Evolutionary conservation across 2,797 vertebrate genomes (phyloP).

Genomic region (Remorina albescens): DNA sequence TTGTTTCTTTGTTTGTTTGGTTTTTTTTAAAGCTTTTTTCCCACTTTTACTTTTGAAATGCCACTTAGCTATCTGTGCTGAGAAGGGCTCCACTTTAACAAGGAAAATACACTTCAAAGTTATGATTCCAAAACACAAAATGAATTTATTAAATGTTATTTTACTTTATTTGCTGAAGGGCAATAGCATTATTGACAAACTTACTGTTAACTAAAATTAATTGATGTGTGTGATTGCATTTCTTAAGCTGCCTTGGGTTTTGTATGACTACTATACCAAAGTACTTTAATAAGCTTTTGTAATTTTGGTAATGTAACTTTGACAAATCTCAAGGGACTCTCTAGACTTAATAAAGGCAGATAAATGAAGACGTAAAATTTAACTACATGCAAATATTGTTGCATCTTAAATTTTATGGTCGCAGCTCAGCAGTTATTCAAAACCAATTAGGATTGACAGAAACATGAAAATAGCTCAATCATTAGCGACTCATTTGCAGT

Average conservation of each 20-base stretch:
- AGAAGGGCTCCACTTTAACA: no score
- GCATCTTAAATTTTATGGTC: neutral
- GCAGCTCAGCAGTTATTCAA: neutral
- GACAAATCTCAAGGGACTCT: constrained; percentile 7
- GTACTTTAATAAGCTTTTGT: constrained; percentile 12
- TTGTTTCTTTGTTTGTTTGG: no score
- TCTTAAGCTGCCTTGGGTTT: neutral
- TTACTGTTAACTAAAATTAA: neutral
- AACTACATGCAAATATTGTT: constrained; percentile 2
- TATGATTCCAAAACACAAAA: neutral
- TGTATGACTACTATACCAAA: neutral
- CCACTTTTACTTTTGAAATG: no score
- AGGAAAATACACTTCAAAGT: neutral
- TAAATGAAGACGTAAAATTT: neutral
- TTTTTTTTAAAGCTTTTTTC: no score
- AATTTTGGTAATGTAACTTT: neutral
- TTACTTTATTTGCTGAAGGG: constrained; percentile 11
- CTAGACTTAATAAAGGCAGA: constrained; percentile 11
- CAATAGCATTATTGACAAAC: neutral
- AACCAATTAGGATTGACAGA: constrained; percentile 26
- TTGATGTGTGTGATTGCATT: constrained; percentile 15
- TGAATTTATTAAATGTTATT: neutral
- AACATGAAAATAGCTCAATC: constrained; percentile 31
- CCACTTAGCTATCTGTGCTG: no score
- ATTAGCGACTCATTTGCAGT: constrained; percentile 41